Evolutionary conservation across 2,888 invertebrate genomes (phyloP).

Genomic region (Plebejus anna): DNA sequence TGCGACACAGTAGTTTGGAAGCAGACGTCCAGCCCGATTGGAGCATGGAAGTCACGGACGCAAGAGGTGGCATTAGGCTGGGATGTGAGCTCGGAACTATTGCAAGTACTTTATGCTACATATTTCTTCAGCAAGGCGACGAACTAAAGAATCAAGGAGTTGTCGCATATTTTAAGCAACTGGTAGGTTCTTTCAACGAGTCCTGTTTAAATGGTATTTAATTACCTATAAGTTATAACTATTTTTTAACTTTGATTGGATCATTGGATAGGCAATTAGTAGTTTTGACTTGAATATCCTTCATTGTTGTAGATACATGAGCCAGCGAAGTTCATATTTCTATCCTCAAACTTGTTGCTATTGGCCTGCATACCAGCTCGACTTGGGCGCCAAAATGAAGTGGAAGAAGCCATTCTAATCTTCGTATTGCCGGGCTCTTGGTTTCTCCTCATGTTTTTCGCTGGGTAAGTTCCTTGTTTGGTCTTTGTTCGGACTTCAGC

Average conservation of each 20-base stretch:
- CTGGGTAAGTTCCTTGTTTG: conserved; percentile 84
- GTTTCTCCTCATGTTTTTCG: conserved; percentile 99
- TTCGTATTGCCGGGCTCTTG: conserved; percentile 97
- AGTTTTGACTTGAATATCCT: background rate
- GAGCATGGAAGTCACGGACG: conserved; percentile 61
- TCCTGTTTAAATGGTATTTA: no score
- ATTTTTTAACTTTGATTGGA: background rate
- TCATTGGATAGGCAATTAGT: background rate
- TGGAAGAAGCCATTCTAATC: conserved; percentile 95
- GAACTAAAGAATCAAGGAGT: conserved; percentile 97
- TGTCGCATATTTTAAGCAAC: conserved; percentile 92
- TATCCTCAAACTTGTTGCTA: conserved; percentile 93
- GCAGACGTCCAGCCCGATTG: conserved; percentile 61
- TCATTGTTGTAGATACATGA: conserved; percentile 86
- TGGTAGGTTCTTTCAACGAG: conserved; percentile 80
- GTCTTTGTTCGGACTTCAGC: background rate
- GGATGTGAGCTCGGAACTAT: conserved; percentile 92
- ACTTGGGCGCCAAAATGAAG: conserved; percentile 83
- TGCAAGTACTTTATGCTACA: conserved; percentile 91
- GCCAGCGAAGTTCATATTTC: conserved; percentile 96
- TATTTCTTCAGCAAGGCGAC: conserved; percentile 94
- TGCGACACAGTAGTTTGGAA: conserved; percentile 82
- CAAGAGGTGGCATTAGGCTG: conserved; percentile 79
- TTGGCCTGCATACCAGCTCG: conserved; percentile 94
- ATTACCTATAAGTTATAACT: no score